These are phyloP conservation scores for Centroberyx gerrardi DNA, from an alignment of 2,797 vertebrate genomes.

Conservation along the genomic window DNA sequence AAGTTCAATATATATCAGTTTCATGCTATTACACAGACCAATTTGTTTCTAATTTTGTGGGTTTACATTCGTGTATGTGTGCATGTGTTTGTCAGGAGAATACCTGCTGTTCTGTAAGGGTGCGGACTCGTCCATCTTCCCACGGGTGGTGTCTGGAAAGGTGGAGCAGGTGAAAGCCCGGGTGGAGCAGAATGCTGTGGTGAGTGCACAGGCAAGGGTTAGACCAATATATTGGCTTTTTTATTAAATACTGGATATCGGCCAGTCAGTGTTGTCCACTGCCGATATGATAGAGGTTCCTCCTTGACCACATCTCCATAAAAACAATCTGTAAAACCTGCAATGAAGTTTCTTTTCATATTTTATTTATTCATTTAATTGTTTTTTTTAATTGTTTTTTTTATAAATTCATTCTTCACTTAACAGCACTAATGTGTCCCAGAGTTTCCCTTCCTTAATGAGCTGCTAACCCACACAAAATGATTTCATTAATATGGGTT, in stretches of 20 bases:
- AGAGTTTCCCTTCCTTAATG: not conserved
- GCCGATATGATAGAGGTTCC: too few species aligned
- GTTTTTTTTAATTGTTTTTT: too few species aligned
- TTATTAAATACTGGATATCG: too few species aligned
- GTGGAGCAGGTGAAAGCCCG: conserved; percentile 93
- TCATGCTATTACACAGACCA: not conserved
- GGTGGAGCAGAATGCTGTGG: conserved; percentile 96
- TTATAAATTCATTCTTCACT: too few species aligned
- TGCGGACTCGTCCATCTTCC: conserved; percentile 97
- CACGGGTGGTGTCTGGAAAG: conserved; percentile 95
- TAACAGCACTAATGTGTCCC: not conserved
- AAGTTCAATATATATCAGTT: not conserved
- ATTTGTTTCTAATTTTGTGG: conserved; percentile 3
- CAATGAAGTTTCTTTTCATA: too few species aligned
- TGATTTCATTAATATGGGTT: not conserved
- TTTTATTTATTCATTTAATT: too few species aligned
- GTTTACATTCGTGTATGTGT: not conserved
- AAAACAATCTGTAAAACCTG: too few species aligned
- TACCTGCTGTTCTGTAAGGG: conserved; percentile 97
- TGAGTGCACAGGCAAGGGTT: conserved; percentile 78
- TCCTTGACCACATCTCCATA: too few species aligned
- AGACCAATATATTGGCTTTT: not conserved
- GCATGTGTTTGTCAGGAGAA: conserved; percentile 85
- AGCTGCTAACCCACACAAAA: not conserved
- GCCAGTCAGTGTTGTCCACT: too few species aligned